A percentile compares a stretch with the other conserved stretches of the same genome.
Conservation (phyloP, 2,797 vertebrate genomes). For the Onychomys torridus region DNA sequence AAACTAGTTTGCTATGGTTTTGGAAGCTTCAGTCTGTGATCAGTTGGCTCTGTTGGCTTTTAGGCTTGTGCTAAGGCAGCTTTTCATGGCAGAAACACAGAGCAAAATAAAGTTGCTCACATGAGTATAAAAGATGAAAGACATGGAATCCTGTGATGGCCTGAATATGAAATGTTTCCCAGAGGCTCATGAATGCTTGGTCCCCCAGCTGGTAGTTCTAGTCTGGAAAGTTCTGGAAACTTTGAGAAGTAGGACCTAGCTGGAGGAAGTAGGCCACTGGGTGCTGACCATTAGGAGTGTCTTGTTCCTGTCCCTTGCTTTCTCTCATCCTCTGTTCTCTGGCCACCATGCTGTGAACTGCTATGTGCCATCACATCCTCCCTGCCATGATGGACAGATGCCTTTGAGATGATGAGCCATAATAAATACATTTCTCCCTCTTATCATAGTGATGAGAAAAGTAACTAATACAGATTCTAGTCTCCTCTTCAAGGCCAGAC, state of each 20-base stretch:
- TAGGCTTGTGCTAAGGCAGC: too few relatives aligned
- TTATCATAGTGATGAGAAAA: not conserved
- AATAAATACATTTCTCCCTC: not conserved
- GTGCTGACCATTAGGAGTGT: not conserved
- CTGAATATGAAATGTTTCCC: not conserved
- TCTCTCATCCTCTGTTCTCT: not conserved
- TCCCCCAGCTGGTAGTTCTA: not conserved
- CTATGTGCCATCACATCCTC: too few relatives aligned
- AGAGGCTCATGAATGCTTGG: not conserved
- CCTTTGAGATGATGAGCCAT: not conserved
- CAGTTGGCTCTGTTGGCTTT: not conserved
- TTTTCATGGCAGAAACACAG: not conserved
- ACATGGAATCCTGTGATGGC: not conserved
- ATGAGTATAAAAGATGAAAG: not conserved
- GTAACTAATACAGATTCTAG: not conserved
- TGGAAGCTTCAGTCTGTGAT: not conserved
- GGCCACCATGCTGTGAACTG: not conserved
- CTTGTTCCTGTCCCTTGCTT: not conserved
- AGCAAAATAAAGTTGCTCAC: not conserved
- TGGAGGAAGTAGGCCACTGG: not conserved
- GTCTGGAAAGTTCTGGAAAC: not conserved
- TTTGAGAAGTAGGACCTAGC: not conserved
- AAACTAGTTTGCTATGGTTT: not conserved
- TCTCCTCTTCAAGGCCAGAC: not conserved
- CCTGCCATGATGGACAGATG: not conserved